These are phyloP conservation scores for Coelopa frigida DNA, from an alignment of 1,140 invertebrate species.

Conservation along the genomic window DNA sequence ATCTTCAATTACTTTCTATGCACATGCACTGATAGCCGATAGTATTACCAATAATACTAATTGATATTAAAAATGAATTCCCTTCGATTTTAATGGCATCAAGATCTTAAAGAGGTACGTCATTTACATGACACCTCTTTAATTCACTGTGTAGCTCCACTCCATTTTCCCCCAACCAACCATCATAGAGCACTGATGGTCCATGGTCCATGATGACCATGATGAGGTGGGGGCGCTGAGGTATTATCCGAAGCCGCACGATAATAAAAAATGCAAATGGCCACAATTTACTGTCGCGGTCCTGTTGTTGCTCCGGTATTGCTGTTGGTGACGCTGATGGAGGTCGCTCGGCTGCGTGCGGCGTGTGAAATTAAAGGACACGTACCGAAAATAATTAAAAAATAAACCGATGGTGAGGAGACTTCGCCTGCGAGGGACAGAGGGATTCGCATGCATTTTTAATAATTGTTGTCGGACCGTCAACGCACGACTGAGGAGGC, in stretches of 20 bases:
- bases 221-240: too few species aligned
- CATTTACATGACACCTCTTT: neutral
- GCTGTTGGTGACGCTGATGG: neutral
- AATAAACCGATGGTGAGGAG: too few species aligned
- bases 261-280: constrained; percentile 12
- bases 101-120: neutral
- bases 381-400: too few species aligned
- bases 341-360: neutral
- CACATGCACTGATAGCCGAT: too few species aligned
- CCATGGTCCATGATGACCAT: too few species aligned
- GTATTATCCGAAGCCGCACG: constrained; percentile 4
- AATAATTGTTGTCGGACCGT: neutral
- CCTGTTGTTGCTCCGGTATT: neutral
- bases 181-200: too few species aligned
- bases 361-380: too few species aligned
- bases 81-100: constrained; percentile 1
- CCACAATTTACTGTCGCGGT: constrained; percentile 6
- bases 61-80: too few species aligned
- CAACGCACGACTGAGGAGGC: too few species aligned
- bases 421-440: too few species aligned
- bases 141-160: neutral
- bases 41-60: too few species aligned
- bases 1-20: too few species aligned
- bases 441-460: neutral
- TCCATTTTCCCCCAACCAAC: neutral